These are phyloP conservation scores for Aix galericulata DNA, from an alignment of 2,113 vertebrate genomes.

Conservation along the genomic window DNA sequence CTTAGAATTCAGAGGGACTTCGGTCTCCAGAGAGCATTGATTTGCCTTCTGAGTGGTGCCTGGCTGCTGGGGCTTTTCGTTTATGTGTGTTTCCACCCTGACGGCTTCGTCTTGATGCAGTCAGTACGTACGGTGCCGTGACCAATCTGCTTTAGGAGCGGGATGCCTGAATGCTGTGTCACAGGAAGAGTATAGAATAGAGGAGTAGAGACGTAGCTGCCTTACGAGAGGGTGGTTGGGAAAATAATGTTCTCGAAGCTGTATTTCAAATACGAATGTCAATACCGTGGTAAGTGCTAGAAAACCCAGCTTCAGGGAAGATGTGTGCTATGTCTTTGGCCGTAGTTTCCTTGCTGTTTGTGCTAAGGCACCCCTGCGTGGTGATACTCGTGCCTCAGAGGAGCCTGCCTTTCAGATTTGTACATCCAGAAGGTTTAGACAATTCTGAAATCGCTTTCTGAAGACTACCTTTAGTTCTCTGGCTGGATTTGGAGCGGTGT, in stretches of 20 bases:
- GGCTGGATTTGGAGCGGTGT: background rate
- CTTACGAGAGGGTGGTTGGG: background rate
- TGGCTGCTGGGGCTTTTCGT: constrained; percentile 3
- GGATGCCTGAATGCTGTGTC: constrained; percentile 35
- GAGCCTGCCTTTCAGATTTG: background rate
- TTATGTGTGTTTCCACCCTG: background rate
- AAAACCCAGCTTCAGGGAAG: background rate
- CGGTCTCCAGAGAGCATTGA: background rate
- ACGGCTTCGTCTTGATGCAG: background rate
- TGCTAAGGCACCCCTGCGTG: rapidly evolving
- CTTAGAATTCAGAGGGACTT: background rate
- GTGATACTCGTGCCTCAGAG: background rate
- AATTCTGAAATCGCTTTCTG: background rate
- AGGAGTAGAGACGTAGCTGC: background rate
- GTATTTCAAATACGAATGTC: background rate
- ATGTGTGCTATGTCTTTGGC: rapidly evolving
- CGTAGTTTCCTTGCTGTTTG: background rate
- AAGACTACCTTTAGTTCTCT: background rate
- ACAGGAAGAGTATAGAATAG: background rate
- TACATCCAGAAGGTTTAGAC: background rate
- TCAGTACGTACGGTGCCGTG: background rate
- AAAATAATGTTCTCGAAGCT: background rate
- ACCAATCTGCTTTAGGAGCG: background rate
- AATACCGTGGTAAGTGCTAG: background rate
- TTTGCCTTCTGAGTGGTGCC: background rate